Percentiles rank a stretch among this genome's conserved stretches.
Evolutionary conservation across 2,797 vertebrate genomes (phyloP).

Genomic region (Hydrophis major): DNA sequence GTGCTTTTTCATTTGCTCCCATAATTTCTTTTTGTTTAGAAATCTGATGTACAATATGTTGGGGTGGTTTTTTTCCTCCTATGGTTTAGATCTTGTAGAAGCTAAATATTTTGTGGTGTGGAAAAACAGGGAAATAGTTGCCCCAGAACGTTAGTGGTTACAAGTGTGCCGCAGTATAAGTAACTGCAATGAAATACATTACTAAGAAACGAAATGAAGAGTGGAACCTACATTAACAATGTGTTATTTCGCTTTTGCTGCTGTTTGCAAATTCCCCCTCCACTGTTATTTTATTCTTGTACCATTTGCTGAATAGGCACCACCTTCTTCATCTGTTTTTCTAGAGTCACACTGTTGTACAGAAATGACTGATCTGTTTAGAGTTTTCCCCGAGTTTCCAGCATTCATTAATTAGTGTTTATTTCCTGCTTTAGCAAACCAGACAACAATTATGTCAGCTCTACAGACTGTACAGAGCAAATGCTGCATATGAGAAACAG

Average conservation of each 20-base stretch:
- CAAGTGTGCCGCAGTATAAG: neutral
- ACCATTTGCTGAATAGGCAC: neutral
- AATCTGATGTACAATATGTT: neutral
- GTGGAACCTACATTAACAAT: neutral
- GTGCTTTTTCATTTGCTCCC: neutral
- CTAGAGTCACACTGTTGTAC: neutral
- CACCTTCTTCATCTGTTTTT: neutral
- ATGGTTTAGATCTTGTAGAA: neutral
- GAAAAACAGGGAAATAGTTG: slow-evolving; percentile 18
- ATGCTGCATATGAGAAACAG: slow-evolving; percentile 31
- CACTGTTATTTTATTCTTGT: slow-evolving; percentile 11
- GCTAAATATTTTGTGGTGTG: slow-evolving; percentile 1
- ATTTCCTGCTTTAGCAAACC: slow-evolving; percentile 36
- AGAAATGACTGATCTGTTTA: slow-evolving; percentile 24
- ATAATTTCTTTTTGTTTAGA: slow-evolving; percentile 11
- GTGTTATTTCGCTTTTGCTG: neutral
- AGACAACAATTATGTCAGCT: slow-evolving; percentile 50
- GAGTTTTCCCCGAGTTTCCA: slow-evolving; percentile 39
- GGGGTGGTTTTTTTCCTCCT: neutral
- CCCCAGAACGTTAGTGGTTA: neutral
- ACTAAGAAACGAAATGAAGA: neutral
- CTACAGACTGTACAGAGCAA: slow-evolving; percentile 43
- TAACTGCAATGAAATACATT: neutral
- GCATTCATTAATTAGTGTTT: slow-evolving; percentile 55
- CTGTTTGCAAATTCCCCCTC: neutral